Base-by-base conservation (phyloP, 2,888 invertebrate genomes). In the Scaeva pyrastri region DNA sequence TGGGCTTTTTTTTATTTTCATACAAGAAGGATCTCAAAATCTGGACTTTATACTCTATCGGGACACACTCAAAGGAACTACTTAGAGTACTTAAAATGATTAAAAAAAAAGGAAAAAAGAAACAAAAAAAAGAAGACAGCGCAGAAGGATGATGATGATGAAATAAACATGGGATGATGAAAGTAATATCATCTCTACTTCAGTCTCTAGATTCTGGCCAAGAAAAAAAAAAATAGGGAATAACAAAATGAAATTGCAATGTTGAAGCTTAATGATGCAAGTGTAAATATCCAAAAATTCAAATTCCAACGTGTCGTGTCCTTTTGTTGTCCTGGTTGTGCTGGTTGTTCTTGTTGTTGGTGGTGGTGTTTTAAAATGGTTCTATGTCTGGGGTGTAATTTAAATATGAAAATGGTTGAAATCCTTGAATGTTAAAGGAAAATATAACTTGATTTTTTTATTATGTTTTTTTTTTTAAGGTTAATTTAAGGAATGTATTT, bases 231-330 rank as follows among this genome's bases (percentile, higher is more conserved):
- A 14, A 36, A 52, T 11, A 41, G 7, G 58, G 45, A 55, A 31
- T 48, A 64, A 66, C 52, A 12, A 70, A 77, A 72, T 60, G 72
- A 73, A 77, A 83, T 76, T 83, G 83, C 83, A 83, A 39, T 72
- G 6, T 31, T 43, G 43, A 62, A 73, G 83, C 73, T 83, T 73
- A 83, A 83, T 83, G 83, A 62, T 83, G 83, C 83, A 83, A 78
- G 73, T 70, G 73, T 77, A 77, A 83, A 68, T 78, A 78, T 66
- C 48, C 83, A n/a, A 14, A 14, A 48, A 23, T 43, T 23, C 7
- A 14, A 58, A 36, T 36, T 58, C 3, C 12, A 58, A 36, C 39
- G 36, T 39, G 12, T 58, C 5, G 39, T 58, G 5, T 31, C 31
- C 7, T 58, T 19, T 19, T 52, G 7, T 26, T 52, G n/a, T 52